Percentiles rank a stretch among this genome's conserved stretches.
Evolutionary conservation across 2,888 invertebrate species (phyloP).

Genomic region (Eilema griseolum): DNA sequence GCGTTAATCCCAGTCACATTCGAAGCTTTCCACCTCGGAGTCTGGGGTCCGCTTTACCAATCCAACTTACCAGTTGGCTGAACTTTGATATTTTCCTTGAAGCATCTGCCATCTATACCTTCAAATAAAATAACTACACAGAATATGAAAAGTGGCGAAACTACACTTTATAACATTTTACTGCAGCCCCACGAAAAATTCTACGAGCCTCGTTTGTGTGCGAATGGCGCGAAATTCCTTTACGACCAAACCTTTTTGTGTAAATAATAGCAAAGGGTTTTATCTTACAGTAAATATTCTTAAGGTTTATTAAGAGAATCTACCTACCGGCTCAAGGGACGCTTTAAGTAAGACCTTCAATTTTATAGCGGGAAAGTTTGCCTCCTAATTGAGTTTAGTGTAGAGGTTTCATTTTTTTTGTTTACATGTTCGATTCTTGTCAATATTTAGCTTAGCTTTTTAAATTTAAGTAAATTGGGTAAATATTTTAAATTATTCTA

Average conservation of each 20-base stretch:
- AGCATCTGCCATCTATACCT: no score
- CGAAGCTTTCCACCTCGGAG: no score
- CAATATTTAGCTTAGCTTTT: background rate
- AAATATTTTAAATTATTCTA: no score
- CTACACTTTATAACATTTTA: conserved; percentile 55
- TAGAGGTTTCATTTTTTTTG: conserved; percentile 10
- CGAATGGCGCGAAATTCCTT: conserved; percentile 70
- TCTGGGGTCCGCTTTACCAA: no score
- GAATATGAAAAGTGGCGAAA: conserved; percentile 34
- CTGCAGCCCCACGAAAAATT: conserved; percentile 43
- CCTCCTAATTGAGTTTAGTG: conserved; percentile 33
- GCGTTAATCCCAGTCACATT: no score
- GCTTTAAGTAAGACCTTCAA: conserved; percentile 25
- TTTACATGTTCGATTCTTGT: background rate
- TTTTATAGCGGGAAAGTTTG: conserved; percentile 40
- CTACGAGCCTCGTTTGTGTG: conserved; percentile 59
- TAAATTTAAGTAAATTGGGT: no score
- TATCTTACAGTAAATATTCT: conserved; percentile 50
- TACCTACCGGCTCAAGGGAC: conserved; percentile 36
- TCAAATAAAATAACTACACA: background rate
- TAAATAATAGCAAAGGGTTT: conserved; percentile 52
- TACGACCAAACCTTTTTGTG: conserved; percentile 64
- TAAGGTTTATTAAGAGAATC: conserved; percentile 52
- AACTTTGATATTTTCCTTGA: no score
- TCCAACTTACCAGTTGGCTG: no score